Base-by-base conservation (phyloP, 37 sponge, comb jelly and placozoan species). In the Beroe ovata region DNA sequence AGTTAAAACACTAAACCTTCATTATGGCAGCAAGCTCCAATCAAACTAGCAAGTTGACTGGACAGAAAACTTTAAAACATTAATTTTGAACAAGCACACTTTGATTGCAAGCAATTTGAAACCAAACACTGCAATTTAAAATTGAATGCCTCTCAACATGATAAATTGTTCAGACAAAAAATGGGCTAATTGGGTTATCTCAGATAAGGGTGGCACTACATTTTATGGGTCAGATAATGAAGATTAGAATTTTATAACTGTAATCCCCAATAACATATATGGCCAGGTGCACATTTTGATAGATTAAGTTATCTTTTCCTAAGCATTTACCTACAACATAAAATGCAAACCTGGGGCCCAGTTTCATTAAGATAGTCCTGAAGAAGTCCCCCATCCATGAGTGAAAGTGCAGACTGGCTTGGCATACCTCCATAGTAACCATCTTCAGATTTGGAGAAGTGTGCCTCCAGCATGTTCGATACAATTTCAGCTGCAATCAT, bases 311-410 rank as follows among this genome's bases (percentile, higher is more conserved):
- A n/a, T n/a, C n/a, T n/a, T n/a, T n/a, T n/a, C n/a, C n/a, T n/a
- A n/a, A n/a, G n/a, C n/a, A n/a, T n/a, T n/a, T n/a, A n/a, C n/a
- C n/a, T n/a, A n/a, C n/a, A n/a, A n/a, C n/a, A n/a, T n/a, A n/a
- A n/a, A n/a, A n/a, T n/a, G n/a, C 63, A 62, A 62, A 62, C 84
- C 41, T 77, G 84, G n/a, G 54, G 54, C 21, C 54, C 84, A 38
- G 42, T 36, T 54, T 77, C 84, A 41, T 77, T 77, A 19, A 77
- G 84, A 41, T 77, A 77, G 38, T 77, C 84, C 47, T 42, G 42
- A 1, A 77, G 47, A 25, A 77, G 38, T 3, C 84, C 84, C 41
- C 84, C 84, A 4, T 77, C 84, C 84, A 77, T 77, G 1, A 77
- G 84, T 41, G 26, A 33, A 30, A 39, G 0, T 77, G 47, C 84